Percentiles rank a stretch among this genome's conserved stretches.
phyloP scores from a whole-genome alignment of 2,113 vertebrate genomes.

The Manacus vitellinus region DNA sequence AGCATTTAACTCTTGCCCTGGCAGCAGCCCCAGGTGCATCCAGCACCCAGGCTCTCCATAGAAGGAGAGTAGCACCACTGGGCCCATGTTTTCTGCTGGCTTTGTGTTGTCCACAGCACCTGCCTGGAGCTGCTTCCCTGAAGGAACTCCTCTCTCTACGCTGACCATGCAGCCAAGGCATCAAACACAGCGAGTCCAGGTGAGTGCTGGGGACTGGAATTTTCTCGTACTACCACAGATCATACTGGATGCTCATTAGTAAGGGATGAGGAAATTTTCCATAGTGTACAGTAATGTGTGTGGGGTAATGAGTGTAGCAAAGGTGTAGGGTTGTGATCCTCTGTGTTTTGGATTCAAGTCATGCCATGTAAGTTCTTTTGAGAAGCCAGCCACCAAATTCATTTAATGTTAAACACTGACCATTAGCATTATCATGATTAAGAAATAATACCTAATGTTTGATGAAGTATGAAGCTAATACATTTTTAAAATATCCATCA shows the following conservation, averaged over 20 bases:
- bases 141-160: background rate
- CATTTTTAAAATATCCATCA: background rate
- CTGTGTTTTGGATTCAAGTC: background rate
- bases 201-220: background rate
- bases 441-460: background rate
- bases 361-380: background rate
- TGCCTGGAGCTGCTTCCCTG: background rate
- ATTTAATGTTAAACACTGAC: background rate
- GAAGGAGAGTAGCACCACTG: background rate
- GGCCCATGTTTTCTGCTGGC: background rate
- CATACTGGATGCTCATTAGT: background rate
- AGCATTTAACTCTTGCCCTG: too few species aligned
- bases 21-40: background rate
- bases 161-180: accelerated
- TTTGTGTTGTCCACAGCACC: background rate
- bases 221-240: accelerated
- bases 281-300: background rate
- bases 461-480: background rate
- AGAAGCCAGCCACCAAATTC: background rate
- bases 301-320: accelerated
- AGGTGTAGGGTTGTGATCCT: background rate
- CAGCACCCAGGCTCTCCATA: background rate
- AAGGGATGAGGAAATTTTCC: background rate
- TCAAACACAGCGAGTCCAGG: accelerated
- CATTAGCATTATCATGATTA: background rate